These are phyloP conservation scores for Vulpes vulpes DNA, from an alignment of 2,113 vertebrate species.

Conservation along the genomic window DNA sequence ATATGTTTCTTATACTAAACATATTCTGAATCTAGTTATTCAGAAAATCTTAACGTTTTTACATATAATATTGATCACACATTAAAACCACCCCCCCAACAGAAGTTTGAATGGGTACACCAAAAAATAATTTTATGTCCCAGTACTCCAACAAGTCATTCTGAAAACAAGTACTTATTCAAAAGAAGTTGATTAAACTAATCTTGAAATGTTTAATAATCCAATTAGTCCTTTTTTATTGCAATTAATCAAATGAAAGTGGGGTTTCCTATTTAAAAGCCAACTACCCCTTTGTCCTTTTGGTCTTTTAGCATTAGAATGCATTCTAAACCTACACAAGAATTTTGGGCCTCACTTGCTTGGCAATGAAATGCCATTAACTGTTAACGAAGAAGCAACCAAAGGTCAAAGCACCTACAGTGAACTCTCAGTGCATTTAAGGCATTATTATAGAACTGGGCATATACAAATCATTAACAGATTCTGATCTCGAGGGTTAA, in stretches of 20 bases:
- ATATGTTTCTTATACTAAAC: background rate
- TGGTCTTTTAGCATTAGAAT: background rate
- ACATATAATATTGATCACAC: background rate
- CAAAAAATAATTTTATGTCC: background rate
- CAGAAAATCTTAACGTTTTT: background rate
- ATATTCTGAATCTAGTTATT: background rate
- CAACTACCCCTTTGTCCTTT: background rate
- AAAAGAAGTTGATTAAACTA: background rate
- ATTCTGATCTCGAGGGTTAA: background rate
- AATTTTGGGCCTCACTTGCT: background rate
- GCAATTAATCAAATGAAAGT: background rate
- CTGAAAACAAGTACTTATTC: background rate
- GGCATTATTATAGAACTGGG: background rate
- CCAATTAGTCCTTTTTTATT: background rate
- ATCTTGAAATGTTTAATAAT: background rate
- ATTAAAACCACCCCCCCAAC: background rate
- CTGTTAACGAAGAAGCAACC: background rate
- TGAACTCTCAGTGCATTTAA: background rate
- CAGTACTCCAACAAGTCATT: background rate
- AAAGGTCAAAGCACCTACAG: background rate
- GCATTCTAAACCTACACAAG: background rate
- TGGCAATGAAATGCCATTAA: background rate
- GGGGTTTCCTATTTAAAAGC: background rate
- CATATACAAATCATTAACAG: rapidly evolving
- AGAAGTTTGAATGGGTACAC: background rate